These are phyloP conservation scores for Nannospalax galili DNA, from an alignment of 2,113 vertebrate genomes.

Conservation along the genomic window DNA sequence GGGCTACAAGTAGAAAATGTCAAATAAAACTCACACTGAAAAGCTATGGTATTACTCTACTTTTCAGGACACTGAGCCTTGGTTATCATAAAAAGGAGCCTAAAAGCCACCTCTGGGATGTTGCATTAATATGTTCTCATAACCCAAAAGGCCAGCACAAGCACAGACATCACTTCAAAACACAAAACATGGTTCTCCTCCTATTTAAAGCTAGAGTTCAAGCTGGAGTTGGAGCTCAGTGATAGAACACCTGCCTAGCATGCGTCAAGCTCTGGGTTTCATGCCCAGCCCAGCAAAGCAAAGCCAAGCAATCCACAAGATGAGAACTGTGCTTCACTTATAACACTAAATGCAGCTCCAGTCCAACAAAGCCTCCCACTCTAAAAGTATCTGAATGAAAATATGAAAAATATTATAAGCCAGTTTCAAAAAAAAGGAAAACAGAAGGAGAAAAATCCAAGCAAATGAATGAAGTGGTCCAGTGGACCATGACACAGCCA, in stretches of 20 bases:
- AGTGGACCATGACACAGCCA: neutral
- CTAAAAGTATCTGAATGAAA: neutral
- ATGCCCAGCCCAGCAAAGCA: neutral
- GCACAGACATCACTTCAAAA: neutral
- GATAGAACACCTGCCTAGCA: too few relatives aligned
- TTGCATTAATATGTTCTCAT: neutral
- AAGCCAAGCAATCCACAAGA: neutral
- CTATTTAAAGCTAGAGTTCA: neutral
- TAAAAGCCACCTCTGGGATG: neutral
- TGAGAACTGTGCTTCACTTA: neutral
- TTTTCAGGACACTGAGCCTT: constrained; percentile 36
- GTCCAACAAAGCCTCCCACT: neutral
- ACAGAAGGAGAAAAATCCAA: constrained; percentile 52
- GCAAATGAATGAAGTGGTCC: neutral
- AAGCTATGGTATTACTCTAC: neutral
- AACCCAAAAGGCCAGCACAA: neutral
- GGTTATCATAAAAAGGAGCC: neutral
- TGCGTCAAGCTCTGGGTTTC: neutral
- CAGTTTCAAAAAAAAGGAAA: neutral
- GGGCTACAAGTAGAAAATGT: constrained; percentile 37
- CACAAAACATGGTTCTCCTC: neutral
- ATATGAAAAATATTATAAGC: neutral
- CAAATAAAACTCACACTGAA: constrained; percentile 28
- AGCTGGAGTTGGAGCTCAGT: neutral
- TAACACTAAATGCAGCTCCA: neutral